Percentiles rank a stretch among this genome's conserved stretches.
phyloP scores from a whole-genome alignment of 2,113 vertebrate species.

The Burhinus bistriatus region DNA sequence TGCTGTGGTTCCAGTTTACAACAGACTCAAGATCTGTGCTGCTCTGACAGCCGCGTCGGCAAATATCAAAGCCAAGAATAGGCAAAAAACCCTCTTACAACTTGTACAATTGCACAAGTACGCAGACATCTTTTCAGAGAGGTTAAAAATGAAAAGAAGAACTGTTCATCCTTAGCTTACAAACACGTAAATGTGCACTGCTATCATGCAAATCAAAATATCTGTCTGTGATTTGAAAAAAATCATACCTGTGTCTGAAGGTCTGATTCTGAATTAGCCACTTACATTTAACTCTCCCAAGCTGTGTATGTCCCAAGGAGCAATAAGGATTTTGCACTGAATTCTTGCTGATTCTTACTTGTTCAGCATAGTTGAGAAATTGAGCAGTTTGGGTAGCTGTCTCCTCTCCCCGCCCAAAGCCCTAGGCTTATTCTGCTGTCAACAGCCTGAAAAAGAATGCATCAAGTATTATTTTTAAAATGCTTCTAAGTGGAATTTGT shows the following conservation, averaged over 20 bases:
- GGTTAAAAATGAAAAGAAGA: background rate
- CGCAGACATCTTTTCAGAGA: background rate
- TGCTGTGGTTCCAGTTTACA: background rate
- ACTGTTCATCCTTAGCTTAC: background rate
- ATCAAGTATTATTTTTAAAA: constrained; percentile 21
- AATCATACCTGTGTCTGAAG: background rate
- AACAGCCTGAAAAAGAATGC: background rate
- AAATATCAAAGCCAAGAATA: background rate
- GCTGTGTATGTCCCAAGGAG: background rate
- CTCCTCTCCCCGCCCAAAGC: background rate
- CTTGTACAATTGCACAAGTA: background rate
- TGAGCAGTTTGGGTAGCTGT: background rate
- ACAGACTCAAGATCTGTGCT: background rate
- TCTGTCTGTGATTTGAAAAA: background rate
- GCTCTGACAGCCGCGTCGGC: background rate
- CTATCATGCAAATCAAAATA: background rate
- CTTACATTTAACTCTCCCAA: background rate
- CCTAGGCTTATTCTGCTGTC: background rate
- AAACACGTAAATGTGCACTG: background rate
- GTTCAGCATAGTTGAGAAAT: background rate
- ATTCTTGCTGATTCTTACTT: background rate
- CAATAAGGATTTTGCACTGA: background rate
- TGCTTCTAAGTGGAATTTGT: constrained; percentile 13
- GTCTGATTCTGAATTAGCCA: background rate
- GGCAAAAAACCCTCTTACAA: background rate